A percentile compares a stretch with the other conserved stretches of the same genome.
These are phyloP conservation scores for Corydoras sp. DNA, from an alignment of 2,113 vertebrate genomes.

Conservation along the genomic window DNA sequence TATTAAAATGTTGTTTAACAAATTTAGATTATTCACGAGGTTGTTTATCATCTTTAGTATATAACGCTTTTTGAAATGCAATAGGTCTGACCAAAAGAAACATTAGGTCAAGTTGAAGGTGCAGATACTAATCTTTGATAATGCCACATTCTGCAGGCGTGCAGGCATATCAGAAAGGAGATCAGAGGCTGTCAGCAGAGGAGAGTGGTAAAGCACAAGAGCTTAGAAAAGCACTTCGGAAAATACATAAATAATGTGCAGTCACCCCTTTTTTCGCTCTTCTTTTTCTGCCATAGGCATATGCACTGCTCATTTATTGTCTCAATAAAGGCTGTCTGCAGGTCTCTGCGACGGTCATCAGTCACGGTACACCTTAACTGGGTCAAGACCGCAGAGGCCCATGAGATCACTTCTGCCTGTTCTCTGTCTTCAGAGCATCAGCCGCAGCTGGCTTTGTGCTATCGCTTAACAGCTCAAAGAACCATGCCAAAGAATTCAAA, in stretches of 20 bases:
- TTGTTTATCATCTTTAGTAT: neutral
- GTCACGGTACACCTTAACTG: conserved; percentile 64
- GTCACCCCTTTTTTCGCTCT: conserved; percentile 27
- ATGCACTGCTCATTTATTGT: conserved; percentile 65
- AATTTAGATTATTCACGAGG: neutral
- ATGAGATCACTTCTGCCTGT: conserved; percentile 37
- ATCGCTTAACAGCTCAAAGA: conserved; percentile 56
- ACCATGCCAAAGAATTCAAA: conserved; percentile 47
- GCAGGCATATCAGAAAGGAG: conserved; percentile 10
- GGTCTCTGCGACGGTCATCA: conserved; percentile 60
- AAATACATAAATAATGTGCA: conserved; percentile 63
- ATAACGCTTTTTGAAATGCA: neutral
- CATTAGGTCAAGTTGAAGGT: conserved; percentile 10
- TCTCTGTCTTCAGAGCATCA: conserved; percentile 42
- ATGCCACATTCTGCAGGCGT: conserved; percentile 16
- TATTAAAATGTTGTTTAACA: conserved; percentile 30
- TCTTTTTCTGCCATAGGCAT: conserved; percentile 31
- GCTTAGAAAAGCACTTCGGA: conserved; percentile 53
- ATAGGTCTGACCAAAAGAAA: conserved; percentile 2
- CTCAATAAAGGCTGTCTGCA: conserved; percentile 64
- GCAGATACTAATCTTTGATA: conserved; percentile 11
- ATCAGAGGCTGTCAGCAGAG: conserved; percentile 24
- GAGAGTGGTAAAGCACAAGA: conserved; percentile 26
- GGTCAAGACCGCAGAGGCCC: conserved; percentile 60
- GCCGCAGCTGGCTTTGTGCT: conserved; percentile 57